A percentile compares a stretch with the other conserved stretches of the same genome.
These are phyloP conservation scores for Mizuhopecten yessoensis DNA, from an alignment of 1,140 invertebrate genomes.

Conservation along the genomic window DNA sequence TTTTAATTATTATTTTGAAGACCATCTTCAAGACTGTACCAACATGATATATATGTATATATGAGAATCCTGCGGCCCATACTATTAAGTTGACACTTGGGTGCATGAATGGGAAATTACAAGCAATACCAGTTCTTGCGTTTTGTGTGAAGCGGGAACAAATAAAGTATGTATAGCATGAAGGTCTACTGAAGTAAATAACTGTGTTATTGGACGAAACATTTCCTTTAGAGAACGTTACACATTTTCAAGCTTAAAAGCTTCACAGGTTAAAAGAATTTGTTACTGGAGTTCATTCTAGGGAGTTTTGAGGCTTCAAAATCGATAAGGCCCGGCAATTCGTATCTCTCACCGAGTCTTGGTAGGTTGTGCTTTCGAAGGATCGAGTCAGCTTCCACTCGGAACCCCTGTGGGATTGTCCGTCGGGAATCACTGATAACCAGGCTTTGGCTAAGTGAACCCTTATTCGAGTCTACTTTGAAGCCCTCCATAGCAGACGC, in stretches of 20 bases:
- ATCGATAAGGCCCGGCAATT: conserved; percentile 74
- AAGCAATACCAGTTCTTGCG: no score
- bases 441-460: conserved; percentile 58
- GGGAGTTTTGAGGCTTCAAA: conserved; percentile 70
- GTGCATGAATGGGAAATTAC: no score
- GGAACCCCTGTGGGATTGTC: conserved; percentile 69
- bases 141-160: no score
- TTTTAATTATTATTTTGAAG: neutral
- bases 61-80: no score
- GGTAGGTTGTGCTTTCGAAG: conserved; percentile 75
- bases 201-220: no score
- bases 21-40: neutral
- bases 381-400: conserved; percentile 75
- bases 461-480: conserved; percentile 69
- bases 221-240: no score
- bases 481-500: conserved; percentile 73
- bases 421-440: conserved; percentile 68
- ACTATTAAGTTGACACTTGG: no score
- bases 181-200: no score
- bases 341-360: conserved; percentile 76
- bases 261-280: conserved; percentile 45
- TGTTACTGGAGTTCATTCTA: conserved; percentile 62
- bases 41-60: no score
- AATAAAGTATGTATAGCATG: no score
- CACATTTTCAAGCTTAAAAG: no score